phyloP scores from a whole-genome alignment of 2,797 vertebrate species.

The Eulemur albifrons region DNA sequence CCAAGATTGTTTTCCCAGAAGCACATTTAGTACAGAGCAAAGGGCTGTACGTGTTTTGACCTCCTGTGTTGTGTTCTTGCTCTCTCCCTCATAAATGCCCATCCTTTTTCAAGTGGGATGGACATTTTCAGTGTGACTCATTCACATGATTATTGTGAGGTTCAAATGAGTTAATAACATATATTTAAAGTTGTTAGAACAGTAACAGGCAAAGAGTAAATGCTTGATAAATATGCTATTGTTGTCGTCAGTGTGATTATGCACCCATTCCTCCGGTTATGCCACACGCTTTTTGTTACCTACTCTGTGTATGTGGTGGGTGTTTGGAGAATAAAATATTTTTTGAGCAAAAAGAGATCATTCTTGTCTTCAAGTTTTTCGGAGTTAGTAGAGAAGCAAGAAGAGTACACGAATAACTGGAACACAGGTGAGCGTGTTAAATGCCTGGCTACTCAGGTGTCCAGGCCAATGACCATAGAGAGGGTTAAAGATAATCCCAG shows the following conservation, averaged over 20 bases:
- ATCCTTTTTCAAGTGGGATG: not conserved
- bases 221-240: rapidly evolving
- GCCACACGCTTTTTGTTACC: not conserved
- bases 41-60: not conserved
- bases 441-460: not conserved
- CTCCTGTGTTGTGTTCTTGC: not conserved
- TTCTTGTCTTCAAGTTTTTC: not conserved
- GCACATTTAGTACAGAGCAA: not conserved
- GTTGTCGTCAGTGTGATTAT: not conserved
- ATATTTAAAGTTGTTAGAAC: not conserved
- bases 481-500: too few species aligned
- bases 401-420: not conserved
- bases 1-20: not conserved
- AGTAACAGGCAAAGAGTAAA: not conserved
- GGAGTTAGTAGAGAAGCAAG: not conserved
- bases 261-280: not conserved
- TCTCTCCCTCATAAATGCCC: not conserved
- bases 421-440: not conserved
- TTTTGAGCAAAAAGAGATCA: not conserved
- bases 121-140: not conserved
- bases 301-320: not conserved
- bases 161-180: not conserved
- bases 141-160: not conserved
- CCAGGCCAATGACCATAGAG: not conserved
- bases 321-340: not conserved